A percentile compares a stretch with the other conserved stretches of the same genome.
Conservation (phyloP, 1,140 invertebrate genomes). For the Subanguina moxae region DNA sequence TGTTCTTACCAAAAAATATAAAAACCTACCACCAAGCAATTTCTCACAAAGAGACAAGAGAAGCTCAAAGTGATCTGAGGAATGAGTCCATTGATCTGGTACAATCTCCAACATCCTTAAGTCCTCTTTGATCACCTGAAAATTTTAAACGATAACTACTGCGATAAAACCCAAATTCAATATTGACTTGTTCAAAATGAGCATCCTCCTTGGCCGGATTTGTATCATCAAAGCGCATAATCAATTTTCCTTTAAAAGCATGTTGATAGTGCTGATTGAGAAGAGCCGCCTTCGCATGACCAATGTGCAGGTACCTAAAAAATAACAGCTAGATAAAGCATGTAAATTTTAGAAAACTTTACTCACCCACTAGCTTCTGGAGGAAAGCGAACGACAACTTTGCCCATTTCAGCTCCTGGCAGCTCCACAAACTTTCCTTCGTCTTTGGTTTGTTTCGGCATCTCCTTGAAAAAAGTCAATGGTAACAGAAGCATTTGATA, state of each 20-base stretch:
- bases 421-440: slow-evolving; percentile 95
- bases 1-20: too few relatives aligned
- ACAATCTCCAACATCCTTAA: slow-evolving; percentile 83
- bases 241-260: slow-evolving; percentile 84
- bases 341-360: slow-evolving; percentile 14
- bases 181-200: slow-evolving; percentile 80
- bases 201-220: slow-evolving; percentile 98
- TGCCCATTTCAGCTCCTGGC: slow-evolving; percentile 88
- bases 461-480: too few relatives aligned
- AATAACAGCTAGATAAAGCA: slow-evolving; percentile 19
- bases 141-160: background rate
- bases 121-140: slow-evolving; percentile 86
- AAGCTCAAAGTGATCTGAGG: slow-evolving; percentile 91
- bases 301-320: slow-evolving; percentile 85
- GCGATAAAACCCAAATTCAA: background rate
- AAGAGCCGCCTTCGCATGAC: slow-evolving; percentile 96
- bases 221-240: slow-evolving; percentile 99
- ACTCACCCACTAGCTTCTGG: slow-evolving; percentile 89
- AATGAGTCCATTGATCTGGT: slow-evolving; percentile 86
- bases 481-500: too few relatives aligned
- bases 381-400: slow-evolving; percentile 89
- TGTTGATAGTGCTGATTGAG: slow-evolving; percentile 95
- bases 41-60: slow-evolving; percentile 83
- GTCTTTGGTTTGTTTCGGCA: slow-evolving; percentile 59
- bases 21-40: slow-evolving; percentile 60